Evolutionary conservation across 2,113 vertebrate genomes (phyloP), one percentile per base, ranked within the genome.

Genomic region (Tylochromis polylepis): DNA sequence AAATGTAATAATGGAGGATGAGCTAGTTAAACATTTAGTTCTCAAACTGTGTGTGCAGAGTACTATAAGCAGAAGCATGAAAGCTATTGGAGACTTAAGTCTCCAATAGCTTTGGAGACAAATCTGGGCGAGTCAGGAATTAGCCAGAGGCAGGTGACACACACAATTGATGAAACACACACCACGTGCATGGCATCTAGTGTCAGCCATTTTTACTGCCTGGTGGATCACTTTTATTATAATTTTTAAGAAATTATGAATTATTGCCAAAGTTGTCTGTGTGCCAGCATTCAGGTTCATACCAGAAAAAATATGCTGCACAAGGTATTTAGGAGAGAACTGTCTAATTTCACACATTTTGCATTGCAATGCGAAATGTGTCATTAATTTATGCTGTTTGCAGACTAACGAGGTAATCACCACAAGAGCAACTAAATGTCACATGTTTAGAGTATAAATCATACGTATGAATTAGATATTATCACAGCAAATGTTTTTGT

Each of bases 61-160:
- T 16, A 27, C 77, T 18, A 5, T 15, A 34, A 77, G 70, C 4
- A 51, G 70, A 75, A 51, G 43, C 27, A 11, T 51, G 9, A 51
- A 75, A 10, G 29, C 27, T 77, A 20, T 77, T 77, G 51, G 14
- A 82, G 22, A 11, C 27, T 70, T 57, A n/a, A n/a, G n/a, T n/a
- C n/a, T n/a, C n/a, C n/a, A n/a, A n/a, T n/a, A n/a, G n/a, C n/a
- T n/a, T n/a, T n/a, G n/a, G 9, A 87, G 85, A 91, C 93, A 89
- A 85, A 93, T 94, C 93, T 82, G 86, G 88, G 77, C 85, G 93
- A 60, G 89, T 79, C 34, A 86, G 91, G 94, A 95, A 94, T 95
- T 83, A 88, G 87, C 93, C 86, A 89, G 72, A 86, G 92, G 93
- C 94, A 85, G 82, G 60, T 84, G 31, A 58, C 83, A 84, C 78